A percentile compares a stretch with the other conserved stretches of the same genome.
Conservation (phyloP, 2,113 vertebrate genomes). For the Siniperca chuatsi region DNA sequence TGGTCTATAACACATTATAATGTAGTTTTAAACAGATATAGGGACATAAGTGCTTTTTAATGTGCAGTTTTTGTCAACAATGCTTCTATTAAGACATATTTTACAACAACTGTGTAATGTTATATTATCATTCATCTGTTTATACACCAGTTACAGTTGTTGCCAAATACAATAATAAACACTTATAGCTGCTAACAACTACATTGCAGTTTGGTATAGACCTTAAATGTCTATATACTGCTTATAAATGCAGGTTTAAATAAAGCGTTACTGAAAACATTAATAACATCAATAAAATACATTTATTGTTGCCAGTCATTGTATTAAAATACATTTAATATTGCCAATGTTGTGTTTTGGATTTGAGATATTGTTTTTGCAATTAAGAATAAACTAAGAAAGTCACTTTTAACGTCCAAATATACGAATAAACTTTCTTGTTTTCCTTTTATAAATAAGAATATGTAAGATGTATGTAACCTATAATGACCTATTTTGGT, state of each 20-base stretch:
- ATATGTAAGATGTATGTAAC: slow-evolving; percentile 19
- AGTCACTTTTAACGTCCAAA: background rate
- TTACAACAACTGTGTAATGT: background rate
- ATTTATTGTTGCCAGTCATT: background rate
- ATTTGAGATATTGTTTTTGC: background rate
- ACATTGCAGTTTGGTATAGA: background rate
- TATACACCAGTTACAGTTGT: too few relatives aligned
- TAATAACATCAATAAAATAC: too few relatives aligned
- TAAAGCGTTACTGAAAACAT: too few relatives aligned
- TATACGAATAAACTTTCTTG: background rate
- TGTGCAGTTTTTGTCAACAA: too few relatives aligned
- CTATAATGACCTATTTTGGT: background rate
- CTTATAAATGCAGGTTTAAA: background rate
- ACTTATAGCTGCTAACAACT: background rate
- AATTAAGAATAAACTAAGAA: background rate
- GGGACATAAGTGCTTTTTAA: background rate
- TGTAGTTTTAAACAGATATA: background rate
- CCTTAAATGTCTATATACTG: background rate
- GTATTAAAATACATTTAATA: too few relatives aligned
- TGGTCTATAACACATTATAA: background rate
- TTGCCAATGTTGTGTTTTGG: background rate
- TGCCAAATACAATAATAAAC: too few relatives aligned
- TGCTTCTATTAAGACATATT: background rate
- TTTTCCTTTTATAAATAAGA: background rate
- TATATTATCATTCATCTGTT: background rate